phyloP scores from a whole-genome alignment of 2,888 invertebrate genomes.

The Trimorus sp. region DNA sequence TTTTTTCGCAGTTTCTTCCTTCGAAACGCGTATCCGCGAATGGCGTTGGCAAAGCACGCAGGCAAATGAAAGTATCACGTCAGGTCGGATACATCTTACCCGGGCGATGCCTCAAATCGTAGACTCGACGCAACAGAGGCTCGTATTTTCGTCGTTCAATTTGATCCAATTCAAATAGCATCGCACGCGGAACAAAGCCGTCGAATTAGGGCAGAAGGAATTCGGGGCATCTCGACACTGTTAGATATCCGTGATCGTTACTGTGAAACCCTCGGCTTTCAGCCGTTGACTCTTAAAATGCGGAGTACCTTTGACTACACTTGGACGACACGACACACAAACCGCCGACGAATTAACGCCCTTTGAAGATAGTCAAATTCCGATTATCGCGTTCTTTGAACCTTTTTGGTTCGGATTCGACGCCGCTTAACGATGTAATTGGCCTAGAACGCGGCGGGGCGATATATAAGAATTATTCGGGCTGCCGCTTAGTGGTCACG shows the following conservation, averaged over 20 bases:
- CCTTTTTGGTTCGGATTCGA: neutral
- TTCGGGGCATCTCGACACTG: constrained; percentile 74
- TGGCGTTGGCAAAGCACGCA: neutral
- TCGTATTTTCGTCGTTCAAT: constrained; percentile 75
- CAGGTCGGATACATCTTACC: constrained; percentile 42
- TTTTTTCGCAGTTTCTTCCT: neutral
- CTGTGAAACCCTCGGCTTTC: constrained; percentile 62
- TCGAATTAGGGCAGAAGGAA: constrained; percentile 74
- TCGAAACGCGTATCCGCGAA: constrained; percentile 5
- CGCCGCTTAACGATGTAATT: constrained; percentile 40
- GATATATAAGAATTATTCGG: constrained; percentile 8
- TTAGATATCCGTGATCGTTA: constrained; percentile 72
- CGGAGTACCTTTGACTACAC: constrained; percentile 32
- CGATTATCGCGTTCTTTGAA: constrained; percentile 29
- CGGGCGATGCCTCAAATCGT: constrained; percentile 71
- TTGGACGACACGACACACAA: constrained; percentile 39
- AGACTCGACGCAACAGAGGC: constrained; percentile 75
- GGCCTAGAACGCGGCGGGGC: neutral
- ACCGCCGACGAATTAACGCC: constrained; percentile 41
- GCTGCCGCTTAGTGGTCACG: neutral
- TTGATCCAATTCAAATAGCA: constrained; percentile 75
- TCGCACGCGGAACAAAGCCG: constrained; percentile 74
- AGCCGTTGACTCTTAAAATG: constrained; percentile 46
- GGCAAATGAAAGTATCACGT: neutral
- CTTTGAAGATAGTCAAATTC: constrained; percentile 40